Conservation (phyloP, 2,113 vertebrate species). For the Euleptes europaea region DNA sequence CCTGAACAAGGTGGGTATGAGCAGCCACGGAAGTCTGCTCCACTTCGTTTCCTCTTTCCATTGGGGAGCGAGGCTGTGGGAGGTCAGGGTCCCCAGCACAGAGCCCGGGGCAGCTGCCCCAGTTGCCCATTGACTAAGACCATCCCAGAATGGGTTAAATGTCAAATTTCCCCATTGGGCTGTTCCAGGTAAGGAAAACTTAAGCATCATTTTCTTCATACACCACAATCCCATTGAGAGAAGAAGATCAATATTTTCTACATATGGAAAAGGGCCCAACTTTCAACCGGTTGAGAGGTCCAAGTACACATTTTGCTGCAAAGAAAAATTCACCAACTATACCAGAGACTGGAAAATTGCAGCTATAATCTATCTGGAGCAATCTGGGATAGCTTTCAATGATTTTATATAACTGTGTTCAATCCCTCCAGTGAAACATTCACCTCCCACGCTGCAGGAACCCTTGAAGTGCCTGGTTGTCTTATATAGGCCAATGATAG, state of each 20-base stretch:
- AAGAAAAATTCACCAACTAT: slow-evolving; percentile 36
- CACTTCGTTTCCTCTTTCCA: too few species aligned
- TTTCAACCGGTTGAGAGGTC: background rate
- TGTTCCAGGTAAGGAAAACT: too few species aligned
- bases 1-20: too few species aligned
- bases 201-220: background rate
- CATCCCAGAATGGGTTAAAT: too few species aligned
- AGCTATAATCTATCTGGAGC: slow-evolving; percentile 58
- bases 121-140: too few species aligned
- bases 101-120: too few species aligned
- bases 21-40: too few species aligned
- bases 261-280: background rate
- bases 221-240: background rate
- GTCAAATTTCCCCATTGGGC: too few species aligned
- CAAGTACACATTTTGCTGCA: slow-evolving; percentile 32
- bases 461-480: too few species aligned
- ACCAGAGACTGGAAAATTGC: slow-evolving; percentile 25
- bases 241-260: background rate
- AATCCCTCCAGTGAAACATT: slow-evolving; percentile 63
- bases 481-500: too few species aligned
- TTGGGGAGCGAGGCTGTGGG: too few species aligned
- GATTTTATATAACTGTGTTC: slow-evolving; percentile 70
- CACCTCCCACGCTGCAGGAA: slow-evolving; percentile 60
- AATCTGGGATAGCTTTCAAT: slow-evolving; percentile 56
- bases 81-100: too few species aligned